Evolutionary conservation across 2,113 vertebrate genomes (phyloP).

Genomic region (Corythaeola cristata): DNA sequence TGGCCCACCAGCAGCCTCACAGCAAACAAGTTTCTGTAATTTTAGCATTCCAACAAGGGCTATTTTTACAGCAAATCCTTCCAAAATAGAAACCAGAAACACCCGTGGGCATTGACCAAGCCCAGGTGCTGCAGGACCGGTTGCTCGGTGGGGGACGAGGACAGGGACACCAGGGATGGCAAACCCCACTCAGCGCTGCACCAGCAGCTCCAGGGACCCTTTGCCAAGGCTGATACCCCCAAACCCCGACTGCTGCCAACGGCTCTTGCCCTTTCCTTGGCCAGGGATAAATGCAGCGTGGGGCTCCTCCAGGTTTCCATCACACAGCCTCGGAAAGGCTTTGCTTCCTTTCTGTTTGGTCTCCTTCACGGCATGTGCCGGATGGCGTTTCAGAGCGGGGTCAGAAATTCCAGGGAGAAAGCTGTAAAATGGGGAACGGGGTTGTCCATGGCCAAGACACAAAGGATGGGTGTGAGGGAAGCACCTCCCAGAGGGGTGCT

Average conservation of each 20-base stretch:
- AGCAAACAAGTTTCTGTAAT: background rate
- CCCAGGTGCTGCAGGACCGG: background rate
- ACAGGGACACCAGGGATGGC: background rate
- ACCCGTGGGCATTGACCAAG: background rate
- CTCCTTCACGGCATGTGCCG: rapidly evolving
- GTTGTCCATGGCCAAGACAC: no score
- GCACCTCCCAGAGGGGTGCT: background rate
- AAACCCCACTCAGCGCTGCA: background rate
- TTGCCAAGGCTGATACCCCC: background rate
- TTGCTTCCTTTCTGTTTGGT: background rate
- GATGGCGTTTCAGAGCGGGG: rapidly evolving
- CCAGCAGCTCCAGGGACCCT: background rate
- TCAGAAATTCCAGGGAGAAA: background rate
- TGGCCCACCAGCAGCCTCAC: background rate
- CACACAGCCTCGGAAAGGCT: background rate
- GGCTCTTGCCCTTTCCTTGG: background rate
- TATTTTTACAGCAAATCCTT: constrained; percentile 27
- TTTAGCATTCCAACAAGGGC: background rate
- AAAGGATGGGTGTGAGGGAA: background rate
- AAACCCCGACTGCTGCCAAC: rapidly evolving
- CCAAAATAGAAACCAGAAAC: constrained; percentile 17
- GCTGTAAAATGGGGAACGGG: background rate
- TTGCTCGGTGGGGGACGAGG: background rate
- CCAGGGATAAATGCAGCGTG: rapidly evolving
- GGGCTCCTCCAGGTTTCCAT: no score